Evolutionary conservation across 2,113 vertebrate genomes (phyloP).

Genomic region (human): DNA sequence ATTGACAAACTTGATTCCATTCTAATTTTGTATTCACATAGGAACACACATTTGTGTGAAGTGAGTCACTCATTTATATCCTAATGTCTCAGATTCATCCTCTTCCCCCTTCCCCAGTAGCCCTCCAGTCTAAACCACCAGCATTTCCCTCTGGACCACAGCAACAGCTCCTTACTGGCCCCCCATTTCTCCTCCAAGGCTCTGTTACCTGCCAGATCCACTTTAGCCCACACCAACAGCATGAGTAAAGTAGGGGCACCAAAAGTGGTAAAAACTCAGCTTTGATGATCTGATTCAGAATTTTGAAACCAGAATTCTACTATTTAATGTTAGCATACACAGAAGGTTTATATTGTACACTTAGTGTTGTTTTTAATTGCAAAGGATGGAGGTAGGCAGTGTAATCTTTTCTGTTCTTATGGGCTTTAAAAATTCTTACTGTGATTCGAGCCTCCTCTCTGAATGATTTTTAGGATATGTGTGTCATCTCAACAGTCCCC

Average conservation of each 20-base stretch:
- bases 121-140: neutral
- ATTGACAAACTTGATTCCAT: neutral
- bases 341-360: neutral
- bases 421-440: neutral
- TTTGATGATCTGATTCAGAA: neutral
- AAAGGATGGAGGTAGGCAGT: neutral
- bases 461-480: neutral
- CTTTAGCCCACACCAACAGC: neutral
- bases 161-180: neutral
- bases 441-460: neutral
- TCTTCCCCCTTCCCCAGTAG: neutral
- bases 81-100: neutral
- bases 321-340: neutral
- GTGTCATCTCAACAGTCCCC: neutral
- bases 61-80: neutral
- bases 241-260: neutral
- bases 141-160: neutral
- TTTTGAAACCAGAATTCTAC: neutral
- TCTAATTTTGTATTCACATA: neutral
- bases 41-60: neutral
- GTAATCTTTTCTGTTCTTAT: neutral
- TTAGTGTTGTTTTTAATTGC: slow-evolving; percentile 9
- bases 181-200: neutral
- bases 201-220: neutral
- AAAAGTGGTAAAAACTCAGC: neutral